Base-by-base conservation (phyloP, 1,140 invertebrate genomes). In the Holotrichia oblita region DNA sequence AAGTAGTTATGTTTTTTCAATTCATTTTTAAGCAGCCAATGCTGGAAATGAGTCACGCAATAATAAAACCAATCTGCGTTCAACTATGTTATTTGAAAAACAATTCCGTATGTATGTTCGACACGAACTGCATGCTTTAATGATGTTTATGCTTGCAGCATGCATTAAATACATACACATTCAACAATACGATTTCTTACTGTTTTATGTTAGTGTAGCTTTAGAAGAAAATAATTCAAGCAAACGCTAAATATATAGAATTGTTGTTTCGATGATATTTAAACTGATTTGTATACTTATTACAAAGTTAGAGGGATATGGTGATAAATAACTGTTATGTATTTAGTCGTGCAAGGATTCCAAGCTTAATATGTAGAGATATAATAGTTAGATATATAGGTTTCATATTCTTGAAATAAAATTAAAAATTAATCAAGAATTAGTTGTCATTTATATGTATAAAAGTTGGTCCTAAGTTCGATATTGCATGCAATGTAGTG, bases 71-170 rank as follows among this genome's bases (percentile, higher is more conserved):
- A 14, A n/a, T 48, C 44, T 48, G 44, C 44, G 44, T 48, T 48
- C n/a, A 12, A 12, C 12, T 42, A 12, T 48, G n/a, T 48, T 9
- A n/a, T 48, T 48, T 48, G 44, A 12, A 10, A 48, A 48, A 48
- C 44, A 48, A 48, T 48, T n/a, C 44, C 12, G 44, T 48, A 48
- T 48, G 44, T 48, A 48, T 12, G n/a, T 48, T 48, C 44, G 44
- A 48, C 44, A n/a, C 44, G 8, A n/a, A 48, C 44, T 48, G 44
- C 44, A 48, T 14, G n/a, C n/a, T 48, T 48, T 48, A 48, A 48
- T n/a, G 44, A 48, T 48, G 44, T 48, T 48, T 48, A 48, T 48
- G 12, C n/a, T 48, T n/a, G n/a, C 44, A 3, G 44, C 0, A 10
- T 48, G 3, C 8, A 48, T 48, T 48, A 48, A 48, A 48, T 48